Conservation (phyloP, 1,140 invertebrate species). For the Solenopsis fugax region DNA sequence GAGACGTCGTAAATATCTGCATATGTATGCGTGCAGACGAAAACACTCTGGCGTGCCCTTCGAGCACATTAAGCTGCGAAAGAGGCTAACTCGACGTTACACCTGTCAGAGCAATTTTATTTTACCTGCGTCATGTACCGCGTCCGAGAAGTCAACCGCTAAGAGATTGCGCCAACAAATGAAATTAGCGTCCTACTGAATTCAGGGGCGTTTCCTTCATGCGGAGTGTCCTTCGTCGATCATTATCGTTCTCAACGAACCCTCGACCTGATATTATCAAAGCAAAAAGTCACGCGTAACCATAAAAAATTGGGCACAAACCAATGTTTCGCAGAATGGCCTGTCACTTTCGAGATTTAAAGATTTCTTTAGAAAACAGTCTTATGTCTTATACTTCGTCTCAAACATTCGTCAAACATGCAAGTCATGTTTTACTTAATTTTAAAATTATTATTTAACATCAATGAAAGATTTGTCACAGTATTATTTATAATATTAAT, state of each 20-base stretch:
- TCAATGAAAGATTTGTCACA: background rate
- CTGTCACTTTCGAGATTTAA: background rate
- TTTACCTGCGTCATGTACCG: constrained; percentile 78
- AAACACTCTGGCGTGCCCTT: constrained; percentile 26
- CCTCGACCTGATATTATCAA: constrained; percentile 10
- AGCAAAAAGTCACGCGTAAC: background rate
- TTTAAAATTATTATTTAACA: background rate
- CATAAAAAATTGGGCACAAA: constrained; percentile 18
- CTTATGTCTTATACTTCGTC: background rate
- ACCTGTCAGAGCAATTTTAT: constrained; percentile 79
- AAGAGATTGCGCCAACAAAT: constrained; percentile 79
- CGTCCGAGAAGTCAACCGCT: constrained; percentile 77
- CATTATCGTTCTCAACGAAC: constrained; percentile 40
- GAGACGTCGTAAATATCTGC: constrained; percentile 34
- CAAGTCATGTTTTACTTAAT: background rate
- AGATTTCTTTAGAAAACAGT: background rate
- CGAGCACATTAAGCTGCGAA: constrained; percentile 47
- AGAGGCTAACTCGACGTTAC: constrained; percentile 77
- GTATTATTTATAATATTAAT: background rate
- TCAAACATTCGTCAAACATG: background rate
- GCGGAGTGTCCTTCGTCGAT: constrained; percentile 60
- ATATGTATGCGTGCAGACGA: constrained; percentile 23
- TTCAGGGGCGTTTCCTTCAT: constrained; percentile 52
- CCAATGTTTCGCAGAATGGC: background rate
- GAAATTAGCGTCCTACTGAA: constrained; percentile 72